Percentiles rank a stretch among this genome's conserved stretches.
These are phyloP conservation scores for Alentia gelatinosa DNA, from an alignment of 2,888 invertebrate species.

Conservation along the genomic window DNA sequence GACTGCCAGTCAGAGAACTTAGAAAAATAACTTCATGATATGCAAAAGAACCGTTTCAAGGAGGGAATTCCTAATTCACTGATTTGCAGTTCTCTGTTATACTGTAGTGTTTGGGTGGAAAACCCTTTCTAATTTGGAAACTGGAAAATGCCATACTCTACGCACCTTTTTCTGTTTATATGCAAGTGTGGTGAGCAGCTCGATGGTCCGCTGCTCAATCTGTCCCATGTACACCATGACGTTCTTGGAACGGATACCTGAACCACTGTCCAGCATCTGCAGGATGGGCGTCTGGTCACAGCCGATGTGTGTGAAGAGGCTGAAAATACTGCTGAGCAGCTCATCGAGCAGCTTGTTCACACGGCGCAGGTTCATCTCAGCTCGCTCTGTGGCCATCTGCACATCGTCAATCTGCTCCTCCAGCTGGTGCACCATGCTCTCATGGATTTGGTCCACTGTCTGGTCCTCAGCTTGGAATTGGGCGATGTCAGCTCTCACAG, in stretches of 20 bases:
- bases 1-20: too few relatives aligned
- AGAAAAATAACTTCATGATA: too few relatives aligned
- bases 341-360: slow-evolving; percentile 75
- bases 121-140: too few relatives aligned
- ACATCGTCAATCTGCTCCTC: slow-evolving; percentile 66
- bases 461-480: slow-evolving; percentile 69
- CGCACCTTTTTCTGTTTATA: slow-evolving; percentile 71
- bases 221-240: slow-evolving; percentile 90
- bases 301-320: slow-evolving; percentile 83
- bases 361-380: slow-evolving; percentile 71
- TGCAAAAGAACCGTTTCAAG: too few relatives aligned
- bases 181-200: slow-evolving; percentile 82
- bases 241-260: slow-evolving; percentile 87
- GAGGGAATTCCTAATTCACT: too few relatives aligned
- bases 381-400: slow-evolving; percentile 63
- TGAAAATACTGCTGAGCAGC: slow-evolving; percentile 68
- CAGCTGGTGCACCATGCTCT: slow-evolving; percentile 66
- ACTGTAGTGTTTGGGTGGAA: too few relatives aligned
- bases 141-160: background rate
- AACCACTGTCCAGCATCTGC: slow-evolving; percentile 81
- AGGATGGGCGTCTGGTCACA: slow-evolving; percentile 84
- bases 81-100: too few relatives aligned
- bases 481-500: slow-evolving; percentile 81
- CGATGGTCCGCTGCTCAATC: slow-evolving; percentile 87
- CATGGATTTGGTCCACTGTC: slow-evolving; percentile 65